Evolutionary conservation across 2,113 vertebrate genomes (phyloP).

Genomic region (Cyanoramphus novaezelandiae): DNA sequence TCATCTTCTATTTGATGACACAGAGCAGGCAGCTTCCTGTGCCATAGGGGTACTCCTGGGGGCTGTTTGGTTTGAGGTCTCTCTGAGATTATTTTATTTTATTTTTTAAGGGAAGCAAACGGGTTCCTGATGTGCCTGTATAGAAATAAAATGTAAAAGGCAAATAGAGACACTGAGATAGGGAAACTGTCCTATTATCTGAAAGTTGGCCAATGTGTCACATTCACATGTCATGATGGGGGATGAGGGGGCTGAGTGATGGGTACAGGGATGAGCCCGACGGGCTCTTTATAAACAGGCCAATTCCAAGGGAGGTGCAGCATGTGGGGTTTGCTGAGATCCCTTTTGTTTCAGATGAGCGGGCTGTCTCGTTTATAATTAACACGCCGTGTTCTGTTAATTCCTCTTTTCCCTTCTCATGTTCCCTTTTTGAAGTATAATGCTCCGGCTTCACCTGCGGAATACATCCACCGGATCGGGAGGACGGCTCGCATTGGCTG

Average conservation of each 20-base stretch:
- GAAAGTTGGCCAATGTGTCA: conserved; percentile 72
- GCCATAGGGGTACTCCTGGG: background rate
- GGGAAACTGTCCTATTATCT: conserved; percentile 52
- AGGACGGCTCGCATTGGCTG: conserved; percentile 92
- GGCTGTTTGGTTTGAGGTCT: background rate
- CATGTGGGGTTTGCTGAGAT: background rate
- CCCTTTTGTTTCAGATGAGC: conserved; percentile 45
- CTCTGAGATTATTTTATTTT: background rate
- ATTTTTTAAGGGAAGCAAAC: conserved; percentile 31
- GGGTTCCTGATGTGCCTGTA: conserved; percentile 39
- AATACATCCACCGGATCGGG: conserved; percentile 93
- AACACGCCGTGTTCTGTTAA: conserved; percentile 52
- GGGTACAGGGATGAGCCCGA: conserved; percentile 32
- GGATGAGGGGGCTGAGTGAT: conserved; percentile 45
- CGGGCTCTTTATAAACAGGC: background rate
- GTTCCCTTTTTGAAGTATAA: conserved; percentile 79
- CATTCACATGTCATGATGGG: conserved; percentile 41
- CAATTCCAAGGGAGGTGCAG: background rate
- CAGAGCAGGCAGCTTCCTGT: background rate
- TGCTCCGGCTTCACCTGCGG: conserved; percentile 83
- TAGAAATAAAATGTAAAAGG: conserved; percentile 63
- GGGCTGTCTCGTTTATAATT: conserved; percentile 54
- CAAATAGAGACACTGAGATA: conserved; percentile 32
- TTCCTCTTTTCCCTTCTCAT: conserved; percentile 17
- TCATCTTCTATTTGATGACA: background rate